Conservation (phyloP, 2,113 vertebrate species). For the Amia ocellicauda region DNA sequence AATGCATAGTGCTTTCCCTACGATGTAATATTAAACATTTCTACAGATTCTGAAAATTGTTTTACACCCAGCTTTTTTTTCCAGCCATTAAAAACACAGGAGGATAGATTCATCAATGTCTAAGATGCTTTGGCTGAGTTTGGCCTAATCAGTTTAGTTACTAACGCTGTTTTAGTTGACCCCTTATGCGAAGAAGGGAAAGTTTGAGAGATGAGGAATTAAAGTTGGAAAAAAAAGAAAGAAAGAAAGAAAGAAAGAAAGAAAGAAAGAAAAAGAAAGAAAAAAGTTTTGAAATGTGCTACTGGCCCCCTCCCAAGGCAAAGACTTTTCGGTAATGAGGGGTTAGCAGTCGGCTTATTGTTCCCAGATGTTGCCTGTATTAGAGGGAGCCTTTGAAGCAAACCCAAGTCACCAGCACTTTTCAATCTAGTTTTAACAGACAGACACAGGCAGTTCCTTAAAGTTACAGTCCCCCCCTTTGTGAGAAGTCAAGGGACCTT, state of each 20-base stretch:
- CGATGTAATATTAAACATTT: no score
- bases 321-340: slow-evolving; percentile 73
- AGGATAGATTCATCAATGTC: no score
- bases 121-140: no score
- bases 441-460: slow-evolving; percentile 19
- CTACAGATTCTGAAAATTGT: no score
- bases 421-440: slow-evolving; percentile 47
- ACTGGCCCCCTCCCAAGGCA: slow-evolving; percentile 69
- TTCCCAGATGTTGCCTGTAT: slow-evolving; percentile 71
- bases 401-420: slow-evolving; percentile 63
- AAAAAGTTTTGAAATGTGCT: slow-evolving; percentile 65
- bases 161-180: no score
- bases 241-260: background rate
- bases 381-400: slow-evolving; percentile 66
- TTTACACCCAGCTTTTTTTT: no score
- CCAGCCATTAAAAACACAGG: no score
- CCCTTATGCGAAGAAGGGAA: background rate
- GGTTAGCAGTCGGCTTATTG: slow-evolving; percentile 71
- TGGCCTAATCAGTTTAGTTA: no score
- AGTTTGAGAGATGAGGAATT: slow-evolving; percentile 3
- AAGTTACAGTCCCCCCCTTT: background rate
- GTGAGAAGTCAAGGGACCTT: no score
- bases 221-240: background rate
- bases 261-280: slow-evolving; percentile 48
- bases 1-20: no score